These are phyloP conservation scores for Taeniopygia guttata DNA, from an alignment of 2,797 vertebrate genomes.

Conservation along the genomic window DNA sequence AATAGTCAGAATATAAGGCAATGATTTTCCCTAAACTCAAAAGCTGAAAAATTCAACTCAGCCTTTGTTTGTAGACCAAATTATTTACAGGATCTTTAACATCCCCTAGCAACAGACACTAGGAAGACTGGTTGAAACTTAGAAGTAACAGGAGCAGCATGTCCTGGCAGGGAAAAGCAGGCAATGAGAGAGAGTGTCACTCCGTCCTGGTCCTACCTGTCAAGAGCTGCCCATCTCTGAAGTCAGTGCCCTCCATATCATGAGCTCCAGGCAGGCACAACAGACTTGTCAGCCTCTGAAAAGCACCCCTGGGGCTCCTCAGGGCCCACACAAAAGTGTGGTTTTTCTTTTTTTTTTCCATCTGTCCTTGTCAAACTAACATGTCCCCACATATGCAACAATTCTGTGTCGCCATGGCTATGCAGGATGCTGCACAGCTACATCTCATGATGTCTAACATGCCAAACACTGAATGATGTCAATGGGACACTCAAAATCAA, in stretches of 20 bases:
- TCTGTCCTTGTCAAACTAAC: not conserved
- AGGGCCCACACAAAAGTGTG: not conserved
- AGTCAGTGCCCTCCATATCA: not conserved
- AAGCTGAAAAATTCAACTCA: not conserved
- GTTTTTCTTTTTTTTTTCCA: not conserved
- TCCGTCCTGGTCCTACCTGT: not conserved
- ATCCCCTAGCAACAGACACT: not conserved
- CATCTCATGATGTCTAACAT: not conserved
- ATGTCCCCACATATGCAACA: not conserved
- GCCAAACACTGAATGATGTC: not conserved
- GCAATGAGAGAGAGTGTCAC: not conserved
- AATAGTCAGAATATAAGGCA: conserved; percentile 1
- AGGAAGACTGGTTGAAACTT: not conserved
- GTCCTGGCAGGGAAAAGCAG: not conserved
- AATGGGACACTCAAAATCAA: not conserved
- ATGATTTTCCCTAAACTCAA: not conserved
- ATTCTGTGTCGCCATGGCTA: not conserved
- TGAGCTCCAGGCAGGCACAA: not conserved
- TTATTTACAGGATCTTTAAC: not conserved
- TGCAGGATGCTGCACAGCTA: accelerated
- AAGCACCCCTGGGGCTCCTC: not conserved
- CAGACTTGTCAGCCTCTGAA: not conserved
- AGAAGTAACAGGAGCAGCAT: not conserved
- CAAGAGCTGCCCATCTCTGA: not conserved
- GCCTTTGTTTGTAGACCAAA: not conserved